These are phyloP conservation scores for Silurus meridionalis DNA, from an alignment of 2,113 vertebrate species.

Conservation along the genomic window DNA sequence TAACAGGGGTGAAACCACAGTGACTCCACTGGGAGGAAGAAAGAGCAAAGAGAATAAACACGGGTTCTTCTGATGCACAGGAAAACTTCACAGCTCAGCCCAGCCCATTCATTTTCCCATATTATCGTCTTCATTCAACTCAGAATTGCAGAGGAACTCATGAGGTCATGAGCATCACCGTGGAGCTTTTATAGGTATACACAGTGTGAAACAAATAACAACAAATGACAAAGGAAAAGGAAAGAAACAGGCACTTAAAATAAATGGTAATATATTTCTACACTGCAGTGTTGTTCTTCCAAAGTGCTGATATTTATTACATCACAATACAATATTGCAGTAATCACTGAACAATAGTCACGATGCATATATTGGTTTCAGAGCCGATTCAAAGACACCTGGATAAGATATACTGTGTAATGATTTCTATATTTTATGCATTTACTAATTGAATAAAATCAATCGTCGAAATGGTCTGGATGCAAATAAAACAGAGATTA, in stretches of 20 bases:
- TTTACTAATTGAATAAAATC: not conserved
- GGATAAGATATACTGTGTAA: not conserved
- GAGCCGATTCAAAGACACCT: not conserved
- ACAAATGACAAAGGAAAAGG: constrained; percentile 16
- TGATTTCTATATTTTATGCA: not conserved
- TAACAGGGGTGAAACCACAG: constrained; percentile 49
- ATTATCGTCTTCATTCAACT: constrained; percentile 22
- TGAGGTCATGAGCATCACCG: not conserved
- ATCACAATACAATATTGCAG: not conserved
- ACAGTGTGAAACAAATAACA: constrained; percentile 35
- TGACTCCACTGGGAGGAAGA: constrained; percentile 38
- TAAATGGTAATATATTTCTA: not conserved
- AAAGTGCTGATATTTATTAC: not conserved
- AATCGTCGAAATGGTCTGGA: not conserved
- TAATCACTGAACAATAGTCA: not conserved
- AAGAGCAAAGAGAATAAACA: constrained; percentile 58
- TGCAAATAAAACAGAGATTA: no score
- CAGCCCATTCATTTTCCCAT: constrained; percentile 30
- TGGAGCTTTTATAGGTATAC: constrained; percentile 41
- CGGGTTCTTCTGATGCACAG: constrained; percentile 45
- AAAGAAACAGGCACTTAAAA: not conserved
- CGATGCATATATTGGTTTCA: not conserved
- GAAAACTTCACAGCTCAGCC: constrained; percentile 34
- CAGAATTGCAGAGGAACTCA: not conserved
- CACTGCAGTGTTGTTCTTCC: not conserved